Base-by-base conservation (phyloP, 2,888 invertebrate species). In the Morpho helenor region DNA sequence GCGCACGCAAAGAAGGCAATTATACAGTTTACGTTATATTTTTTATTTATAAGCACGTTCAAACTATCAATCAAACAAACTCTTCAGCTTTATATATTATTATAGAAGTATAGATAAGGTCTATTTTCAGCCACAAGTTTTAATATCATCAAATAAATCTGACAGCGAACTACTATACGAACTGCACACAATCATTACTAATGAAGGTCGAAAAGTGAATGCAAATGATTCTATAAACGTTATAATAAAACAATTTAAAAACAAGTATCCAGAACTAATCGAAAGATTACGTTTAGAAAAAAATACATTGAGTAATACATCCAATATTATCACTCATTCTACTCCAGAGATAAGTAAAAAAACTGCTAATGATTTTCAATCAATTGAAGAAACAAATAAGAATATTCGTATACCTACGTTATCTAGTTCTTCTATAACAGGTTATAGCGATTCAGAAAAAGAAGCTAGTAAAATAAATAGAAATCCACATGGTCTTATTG, bases 161-260 rank as follows among this genome's bases (percentile, higher is more conserved):
- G 62, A 65, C 9, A 63, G 63, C 49, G 68, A 67, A 63, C 46
- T 66, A 7, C 62, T 91, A 41, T 91, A 91, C 62, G 73, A 80
- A 57, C 65, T 91, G 0, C 79, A 86, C 63, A 79, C 86, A 49
- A 76, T 82, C 43, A 66, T 90, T 52, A 74, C 69, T 65, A 68
- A 79, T 58, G 80, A 80, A 70, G 69, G 59, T 10, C 74, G 85
- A 61, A 82, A 74, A 66, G 67, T 74, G 7, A 61, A 62, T 8
- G 68, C 76, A 9, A 69, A 76, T 41, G 74, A 71, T 8, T 56
- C 51, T 9, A 63, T 73, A 6, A 73, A 71, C 56, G 61, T 68
- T 51, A 68, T 84, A 2, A 39, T 90, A 31, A 66, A 68, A 39
- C 74, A 76, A 59, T 90, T 91, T 46, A 88, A 79, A 76, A 66